phyloP scores from a whole-genome alignment of 1,140 invertebrate genomes.

The Pantala flavescens region DNA sequence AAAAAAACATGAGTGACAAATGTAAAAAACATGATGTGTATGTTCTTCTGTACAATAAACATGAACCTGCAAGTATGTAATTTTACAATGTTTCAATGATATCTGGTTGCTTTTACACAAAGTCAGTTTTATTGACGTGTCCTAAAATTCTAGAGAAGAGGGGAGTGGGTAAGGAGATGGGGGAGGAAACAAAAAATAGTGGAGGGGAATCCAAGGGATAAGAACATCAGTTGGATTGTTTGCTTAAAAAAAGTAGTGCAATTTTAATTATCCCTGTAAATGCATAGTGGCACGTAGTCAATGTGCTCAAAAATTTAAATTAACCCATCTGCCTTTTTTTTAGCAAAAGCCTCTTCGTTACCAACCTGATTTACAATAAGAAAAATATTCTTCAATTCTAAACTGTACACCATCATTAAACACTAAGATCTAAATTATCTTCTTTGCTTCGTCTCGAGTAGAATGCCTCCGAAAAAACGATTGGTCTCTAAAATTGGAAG shows the following conservation, averaged over 20 bases:
- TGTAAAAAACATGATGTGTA: not conserved
- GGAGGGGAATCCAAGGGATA: not conserved
- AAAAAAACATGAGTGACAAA: conserved; percentile 7
- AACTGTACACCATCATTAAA: conserved; percentile 1
- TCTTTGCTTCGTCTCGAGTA: not conserved
- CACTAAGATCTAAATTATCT: not conserved
- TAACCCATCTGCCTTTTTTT: not conserved
- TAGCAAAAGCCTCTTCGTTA: not conserved
- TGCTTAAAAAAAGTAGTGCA: conserved; percentile 6
- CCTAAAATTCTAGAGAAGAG: not conserved
- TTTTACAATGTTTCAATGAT: conserved; percentile 1
- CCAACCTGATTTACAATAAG: conserved; percentile 2
- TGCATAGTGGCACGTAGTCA: not conserved
- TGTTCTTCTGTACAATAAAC: not conserved
- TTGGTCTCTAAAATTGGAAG: conserved; percentile 2
- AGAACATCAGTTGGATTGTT: not conserved
- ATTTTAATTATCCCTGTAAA: not conserved
- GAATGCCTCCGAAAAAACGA: conserved; percentile 2
- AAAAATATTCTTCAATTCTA: not conserved
- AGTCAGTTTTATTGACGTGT: not conserved
- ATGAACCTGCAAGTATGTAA: not conserved
- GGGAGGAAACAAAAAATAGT: not conserved
- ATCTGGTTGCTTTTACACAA: not conserved
- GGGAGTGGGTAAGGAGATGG: not conserved
- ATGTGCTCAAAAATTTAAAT: conserved; percentile 1